Base-by-base conservation (phyloP, 1,140 invertebrate genomes). In the Eufriesea mexicana region DNA sequence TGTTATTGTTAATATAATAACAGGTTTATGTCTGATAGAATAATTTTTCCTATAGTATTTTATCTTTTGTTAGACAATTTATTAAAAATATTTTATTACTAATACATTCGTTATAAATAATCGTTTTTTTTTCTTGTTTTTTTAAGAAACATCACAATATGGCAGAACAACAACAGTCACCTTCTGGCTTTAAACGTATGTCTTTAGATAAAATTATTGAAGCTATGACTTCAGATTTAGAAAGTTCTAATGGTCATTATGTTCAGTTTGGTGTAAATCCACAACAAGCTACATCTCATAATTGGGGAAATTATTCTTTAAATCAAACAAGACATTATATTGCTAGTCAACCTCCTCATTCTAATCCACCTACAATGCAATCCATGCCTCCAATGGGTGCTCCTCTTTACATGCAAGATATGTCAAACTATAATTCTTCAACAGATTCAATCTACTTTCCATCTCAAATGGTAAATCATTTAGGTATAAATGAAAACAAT, bases 191-290 rank as follows among this genome's bases (percentile, higher is more conserved):
- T 68, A 93, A 93, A 62, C 90, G 86, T 42, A 91, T 94, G 84
- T 92, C 95, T 23, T 92, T 96, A 84, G 95, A 96, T 88, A 95
- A 96, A 90, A 96, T 96, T 74, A 96, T 96, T 45, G 95, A 95
- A 81, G 95, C 95, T 74, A 95, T 96, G 94, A 95, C 95, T 35
- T 95, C 95, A 49, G 95, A 96, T 87, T 93, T 95, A 54, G 95
- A 96, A 84, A 95, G 91, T 91, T 93, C 94, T 42, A 95, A 95
- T 75, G 95, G 95, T 47, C 95, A 95, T 86, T 96, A 96, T 84
- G 94, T 95, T 23, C 95, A 95, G 54, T 94, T 96, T 72, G 95
- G 95, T 23, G 94, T 95, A 76, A 92, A 94, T 35, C 92, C 94
- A 45, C 93, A 93, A 78, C 92, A 93, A 84, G 62, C 91, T 9